Evolutionary conservation across 2,888 invertebrate species (phyloP).

Genomic region (Phalera bucephala): DNA sequence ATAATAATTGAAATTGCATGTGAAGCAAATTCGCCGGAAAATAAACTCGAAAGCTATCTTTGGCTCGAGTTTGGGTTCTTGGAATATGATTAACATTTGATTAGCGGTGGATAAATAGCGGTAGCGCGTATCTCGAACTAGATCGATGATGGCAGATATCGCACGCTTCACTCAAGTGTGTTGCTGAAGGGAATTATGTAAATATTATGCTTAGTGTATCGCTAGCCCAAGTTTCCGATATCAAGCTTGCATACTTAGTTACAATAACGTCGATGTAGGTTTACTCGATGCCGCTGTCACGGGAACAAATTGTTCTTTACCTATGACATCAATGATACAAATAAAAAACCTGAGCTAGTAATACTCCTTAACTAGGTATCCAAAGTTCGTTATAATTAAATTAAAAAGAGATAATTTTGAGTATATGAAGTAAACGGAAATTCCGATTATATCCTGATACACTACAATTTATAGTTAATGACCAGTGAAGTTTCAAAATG

Average conservation of each 20-base stretch:
- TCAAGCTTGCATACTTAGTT: not conserved
- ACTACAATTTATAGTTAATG: no score
- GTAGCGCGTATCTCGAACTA: not conserved
- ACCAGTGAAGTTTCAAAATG: no score
- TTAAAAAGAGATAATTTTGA: no score
- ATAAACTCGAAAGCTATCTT: not conserved
- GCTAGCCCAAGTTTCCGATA: not conserved
- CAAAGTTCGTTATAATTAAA: no score
- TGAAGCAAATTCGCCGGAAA: not conserved
- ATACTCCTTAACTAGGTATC: no score
- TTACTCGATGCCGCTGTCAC: no score
- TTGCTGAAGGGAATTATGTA: conserved; percentile 2
- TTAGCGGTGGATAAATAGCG: not conserved
- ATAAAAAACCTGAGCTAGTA: no score
- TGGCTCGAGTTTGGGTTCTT: not conserved
- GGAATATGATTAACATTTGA: not conserved
- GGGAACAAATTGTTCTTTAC: no score
- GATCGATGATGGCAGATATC: conserved; percentile 1
- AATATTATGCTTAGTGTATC: not conserved
- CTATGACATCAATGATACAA: no score
- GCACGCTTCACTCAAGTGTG: conserved; percentile 6
- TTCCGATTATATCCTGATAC: no score
- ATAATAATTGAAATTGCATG: not conserved
- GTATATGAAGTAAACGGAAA: no score
- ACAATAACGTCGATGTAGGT: no score